Percentiles rank a stretch among this genome's conserved stretches.
Evolutionary conservation across 2,797 vertebrate species (phyloP).

Genomic region (Leptoclinus maculatus): DNA sequence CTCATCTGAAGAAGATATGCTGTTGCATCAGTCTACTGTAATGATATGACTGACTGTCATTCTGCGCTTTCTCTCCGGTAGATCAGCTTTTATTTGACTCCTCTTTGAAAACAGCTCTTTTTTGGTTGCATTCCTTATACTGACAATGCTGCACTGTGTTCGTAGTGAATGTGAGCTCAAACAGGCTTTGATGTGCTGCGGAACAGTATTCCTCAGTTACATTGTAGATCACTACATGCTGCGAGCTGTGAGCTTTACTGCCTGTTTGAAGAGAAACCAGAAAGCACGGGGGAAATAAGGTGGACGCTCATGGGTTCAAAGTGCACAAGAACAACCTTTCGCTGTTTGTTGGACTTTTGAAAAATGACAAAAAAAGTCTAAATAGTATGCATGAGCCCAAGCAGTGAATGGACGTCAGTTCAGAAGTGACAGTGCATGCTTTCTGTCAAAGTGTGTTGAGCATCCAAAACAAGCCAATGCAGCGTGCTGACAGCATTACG

Average conservation of each 20-base stretch:
- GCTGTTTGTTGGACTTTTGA: constrained; percentile 41
- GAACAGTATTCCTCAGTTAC: constrained; percentile 57
- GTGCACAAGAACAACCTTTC: constrained; percentile 13
- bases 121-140: constrained; percentile 47
- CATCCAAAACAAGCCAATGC: constrained; percentile 42
- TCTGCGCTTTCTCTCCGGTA: constrained; percentile 54
- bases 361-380: constrained; percentile 41
- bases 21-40: constrained; percentile 58
- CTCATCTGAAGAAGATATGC: constrained; percentile 49
- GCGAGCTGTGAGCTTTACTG: constrained; percentile 48
- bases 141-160: constrained; percentile 67
- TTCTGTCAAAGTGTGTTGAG: constrained; percentile 55
- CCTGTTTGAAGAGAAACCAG: constrained; percentile 50
- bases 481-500: constrained; percentile 52
- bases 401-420: background rate
- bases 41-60: constrained; percentile 56
- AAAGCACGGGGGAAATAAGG: constrained; percentile 11
- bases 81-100: constrained; percentile 66
- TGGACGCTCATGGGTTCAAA: constrained; percentile 37
- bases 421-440: constrained; percentile 64
- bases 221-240: constrained; percentile 37
- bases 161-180: constrained; percentile 62
- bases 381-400: constrained; percentile 65
- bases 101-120: constrained; percentile 58
- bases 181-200: constrained; percentile 70